A percentile compares a stretch with the other conserved stretches of the same genome.
Conservation (phyloP, 2,888 invertebrate genomes). For the Uropetala carovei region DNA sequence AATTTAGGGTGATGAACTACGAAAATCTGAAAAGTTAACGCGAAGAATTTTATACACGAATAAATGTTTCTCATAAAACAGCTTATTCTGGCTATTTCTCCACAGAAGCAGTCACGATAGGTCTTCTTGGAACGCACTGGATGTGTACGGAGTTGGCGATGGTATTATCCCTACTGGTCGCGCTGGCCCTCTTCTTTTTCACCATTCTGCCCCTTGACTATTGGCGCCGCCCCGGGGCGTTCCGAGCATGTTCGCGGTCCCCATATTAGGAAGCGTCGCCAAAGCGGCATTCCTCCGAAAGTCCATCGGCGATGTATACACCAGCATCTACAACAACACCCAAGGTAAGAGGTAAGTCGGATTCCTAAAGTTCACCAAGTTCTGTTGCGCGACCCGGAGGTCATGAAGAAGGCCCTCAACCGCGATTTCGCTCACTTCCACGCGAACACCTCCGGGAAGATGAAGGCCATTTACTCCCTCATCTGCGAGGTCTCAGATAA, state of each 20-base stretch:
- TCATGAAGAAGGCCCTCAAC: conserved; percentile 78
- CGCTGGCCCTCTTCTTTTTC: neutral
- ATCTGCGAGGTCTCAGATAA: conserved; percentile 75
- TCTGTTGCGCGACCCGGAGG: conserved; percentile 79
- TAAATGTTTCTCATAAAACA: too few relatives aligned
- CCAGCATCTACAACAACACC: conserved; percentile 70
- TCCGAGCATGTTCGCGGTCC: neutral
- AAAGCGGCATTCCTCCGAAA: conserved; percentile 69
- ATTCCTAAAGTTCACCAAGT: conserved; percentile 72
- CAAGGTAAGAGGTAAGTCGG: conserved; percentile 65
- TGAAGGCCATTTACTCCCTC: conserved; percentile 36
- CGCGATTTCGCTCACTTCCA: conserved; percentile 80
- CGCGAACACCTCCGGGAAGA: conserved; percentile 75
- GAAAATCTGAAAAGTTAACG: too few relatives aligned
- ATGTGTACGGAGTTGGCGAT: neutral
- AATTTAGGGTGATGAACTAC: too few relatives aligned
- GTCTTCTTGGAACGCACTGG: neutral
- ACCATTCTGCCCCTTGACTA: neutral
- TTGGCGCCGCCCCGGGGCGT: conserved; percentile 5
- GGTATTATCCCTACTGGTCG: neutral
- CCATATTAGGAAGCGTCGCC: conserved; percentile 70
- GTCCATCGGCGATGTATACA: conserved; percentile 70
- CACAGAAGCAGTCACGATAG: neutral
- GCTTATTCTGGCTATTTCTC: neutral
- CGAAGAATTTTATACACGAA: too few relatives aligned